These are phyloP conservation scores for Dendronephthya gigantea DNA, from an alignment of 64 coral and sea anemone species.

Conservation along the genomic window DNA sequence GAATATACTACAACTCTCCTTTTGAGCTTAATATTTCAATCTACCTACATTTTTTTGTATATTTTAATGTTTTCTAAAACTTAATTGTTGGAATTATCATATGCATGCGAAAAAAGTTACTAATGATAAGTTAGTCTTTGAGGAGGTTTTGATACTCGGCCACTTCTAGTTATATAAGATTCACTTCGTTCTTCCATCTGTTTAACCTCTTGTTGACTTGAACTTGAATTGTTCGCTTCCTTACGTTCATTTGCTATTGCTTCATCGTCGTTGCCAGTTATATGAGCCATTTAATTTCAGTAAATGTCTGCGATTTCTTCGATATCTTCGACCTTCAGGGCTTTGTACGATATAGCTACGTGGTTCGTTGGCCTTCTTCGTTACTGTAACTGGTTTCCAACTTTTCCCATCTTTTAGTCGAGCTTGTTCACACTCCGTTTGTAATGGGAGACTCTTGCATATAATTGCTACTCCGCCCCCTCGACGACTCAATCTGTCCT, in stretches of 20 bases:
- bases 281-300: not conserved
- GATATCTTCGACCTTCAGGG: not conserved
- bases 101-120: no score
- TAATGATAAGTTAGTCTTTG: not conserved
- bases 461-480: no score
- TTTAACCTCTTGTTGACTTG: not conserved
- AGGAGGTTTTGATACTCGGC: not conserved
- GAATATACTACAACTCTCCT: no score
- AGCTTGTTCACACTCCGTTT: no score
- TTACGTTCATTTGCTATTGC: not conserved
- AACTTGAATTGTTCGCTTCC: not conserved
- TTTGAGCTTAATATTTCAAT: no score
- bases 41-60: no score
- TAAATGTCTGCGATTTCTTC: not conserved
- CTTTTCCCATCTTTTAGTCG: not conserved
- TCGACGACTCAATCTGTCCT: no score
- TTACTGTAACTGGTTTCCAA: not conserved
- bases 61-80: no score
- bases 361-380: not conserved
- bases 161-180: not conserved
- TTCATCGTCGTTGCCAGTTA: not conserved
- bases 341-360: not conserved
- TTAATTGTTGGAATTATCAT: no score
- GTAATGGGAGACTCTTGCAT: no score
- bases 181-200: not conserved